Percentiles rank a stretch among this genome's conserved stretches.
These are phyloP conservation scores for Etheostoma cragini DNA, from an alignment of 2,113 vertebrate genomes.

Conservation along the genomic window DNA sequence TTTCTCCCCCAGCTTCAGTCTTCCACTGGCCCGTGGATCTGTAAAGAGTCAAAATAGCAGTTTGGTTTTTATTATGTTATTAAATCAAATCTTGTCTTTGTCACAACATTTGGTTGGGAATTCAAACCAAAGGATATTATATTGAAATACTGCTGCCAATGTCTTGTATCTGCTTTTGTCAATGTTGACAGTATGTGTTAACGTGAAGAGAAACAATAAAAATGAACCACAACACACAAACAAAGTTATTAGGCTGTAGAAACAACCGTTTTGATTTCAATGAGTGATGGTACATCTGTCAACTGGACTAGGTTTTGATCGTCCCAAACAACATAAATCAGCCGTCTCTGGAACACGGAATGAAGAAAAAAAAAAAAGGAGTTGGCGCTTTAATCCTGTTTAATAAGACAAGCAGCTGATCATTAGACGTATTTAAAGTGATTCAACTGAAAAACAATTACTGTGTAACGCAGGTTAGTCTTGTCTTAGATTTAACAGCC, in stretches of 20 bases:
- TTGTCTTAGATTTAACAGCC: neutral
- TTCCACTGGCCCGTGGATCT: slow-evolving; percentile 73
- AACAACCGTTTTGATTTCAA: neutral
- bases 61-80: no score
- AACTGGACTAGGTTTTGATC: neutral
- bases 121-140: neutral
- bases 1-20: slow-evolving; percentile 46
- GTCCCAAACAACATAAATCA: neutral
- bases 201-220: neutral
- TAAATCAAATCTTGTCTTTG: neutral
- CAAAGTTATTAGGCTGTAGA: no score
- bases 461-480: neutral
- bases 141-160: slow-evolving; percentile 15
- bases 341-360: neutral
- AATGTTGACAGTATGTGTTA: neutral
- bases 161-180: neutral
- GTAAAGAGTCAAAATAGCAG: slow-evolving; percentile 45
- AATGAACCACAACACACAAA: neutral
- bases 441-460: neutral
- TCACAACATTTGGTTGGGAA: neutral
- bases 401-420: neutral
- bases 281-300: neutral
- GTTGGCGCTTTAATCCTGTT: neutral
- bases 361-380: neutral
- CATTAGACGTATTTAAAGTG: neutral